Conservation (phyloP, 2,888 invertebrate species). For the Eurytoma adleriae region DNA sequence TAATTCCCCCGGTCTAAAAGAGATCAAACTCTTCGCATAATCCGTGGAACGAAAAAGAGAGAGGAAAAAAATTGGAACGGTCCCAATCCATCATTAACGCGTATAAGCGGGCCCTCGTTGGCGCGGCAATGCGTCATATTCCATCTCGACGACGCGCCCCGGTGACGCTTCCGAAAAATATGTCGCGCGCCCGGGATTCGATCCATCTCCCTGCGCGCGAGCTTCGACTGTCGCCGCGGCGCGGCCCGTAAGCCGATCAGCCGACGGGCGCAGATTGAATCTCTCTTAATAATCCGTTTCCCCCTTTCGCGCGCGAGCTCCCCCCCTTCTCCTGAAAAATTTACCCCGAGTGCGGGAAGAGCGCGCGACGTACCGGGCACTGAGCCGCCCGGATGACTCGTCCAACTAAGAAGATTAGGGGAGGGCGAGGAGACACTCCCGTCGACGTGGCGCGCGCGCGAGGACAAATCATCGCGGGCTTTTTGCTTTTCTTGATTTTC, state of each 20-base stretch:
- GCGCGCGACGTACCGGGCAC: constrained; percentile 58
- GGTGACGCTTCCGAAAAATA: constrained; percentile 51
- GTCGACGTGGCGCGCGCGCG: no score
- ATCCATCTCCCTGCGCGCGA: constrained; percentile 37
- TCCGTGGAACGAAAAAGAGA: no score
- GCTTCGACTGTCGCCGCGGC: constrained; percentile 18
- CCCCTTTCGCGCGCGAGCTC: constrained; percentile 50
- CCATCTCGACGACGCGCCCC: neutral
- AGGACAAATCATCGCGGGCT: no score
- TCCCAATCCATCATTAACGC: no score
- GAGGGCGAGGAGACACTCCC: no score
- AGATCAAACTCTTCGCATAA: no score
- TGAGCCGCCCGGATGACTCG: constrained; percentile 64
- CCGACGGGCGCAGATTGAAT: constrained; percentile 60
- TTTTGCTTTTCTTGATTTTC: no score
- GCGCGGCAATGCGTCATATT: neutral
- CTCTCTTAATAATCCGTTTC: constrained; percentile 61
- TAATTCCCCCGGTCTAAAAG: no score
- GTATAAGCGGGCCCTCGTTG: no score
- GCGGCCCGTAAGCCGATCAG: constrained; percentile 59
- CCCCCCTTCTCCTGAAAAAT: constrained; percentile 50
- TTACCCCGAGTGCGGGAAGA: constrained; percentile 59
- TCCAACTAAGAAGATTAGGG: constrained; percentile 64
- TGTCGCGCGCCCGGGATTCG: constrained; percentile 35
- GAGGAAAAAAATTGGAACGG: no score